Base-by-base conservation (phyloP, 2,888 invertebrate species). In the Mythimna vitellina region DNA sequence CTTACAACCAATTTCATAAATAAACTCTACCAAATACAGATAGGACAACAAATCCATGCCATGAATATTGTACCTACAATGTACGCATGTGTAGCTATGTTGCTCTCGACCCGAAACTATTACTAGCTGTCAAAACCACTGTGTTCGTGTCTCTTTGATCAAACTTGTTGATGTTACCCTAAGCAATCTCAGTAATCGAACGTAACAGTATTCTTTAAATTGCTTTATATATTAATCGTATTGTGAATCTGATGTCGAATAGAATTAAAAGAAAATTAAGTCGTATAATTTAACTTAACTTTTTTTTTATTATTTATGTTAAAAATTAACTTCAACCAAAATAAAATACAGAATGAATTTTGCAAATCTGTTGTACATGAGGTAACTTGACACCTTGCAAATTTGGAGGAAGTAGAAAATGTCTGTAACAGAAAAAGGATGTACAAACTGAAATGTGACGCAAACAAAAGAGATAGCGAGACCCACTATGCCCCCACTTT, bases 1-100 rank as follows among this genome's bases (percentile, higher is more conserved):
- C 85, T 78, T 80, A 77, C 68, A 88, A 87, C 86, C 87, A 83
- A 85, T 87, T 88, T 84, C 80, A 86, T 89, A 85, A 89, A 89
- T 83, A 84, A 84, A 89, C 83, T 78, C 62, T 25, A 70, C 65
- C 38, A 54, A 70, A 70, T 57, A 56, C 35, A 57, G 49, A 57
- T n/a, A 63, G n/a, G 53, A 49, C 25, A 74, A 62, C 62, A 35
- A 38, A 53, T 49, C 20, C n/a, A 49, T 12, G 10, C n/a, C 54
- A 29, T 49, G 46, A 46, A 42, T 17, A 46, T 32, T 42, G n/a
- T 51, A 51, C n/a, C 5, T 65, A 38, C 49, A 29, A 10, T 38
- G 42, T 58, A 35, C 14, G 53, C 38, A 12, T 25, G 14, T n/a
- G 25, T 53, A 65, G 12, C n/a, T 65, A 17, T 67, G n/a, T 35